Percentiles rank a stretch among this genome's conserved stretches.
Conservation (phyloP, 2,113 vertebrate species). For the Sus scrofa region T2T-Sscrofa CM000814.6:123501001-123501500, state of each 20-base stretch:
- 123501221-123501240: not conserved
- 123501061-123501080: not conserved
- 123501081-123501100: not conserved
- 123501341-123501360: no score
- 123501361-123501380: no score
- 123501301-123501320: no score
- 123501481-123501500: no score
- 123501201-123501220: not conserved
- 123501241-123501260: not conserved
- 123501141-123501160: not conserved
- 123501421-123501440: no score
- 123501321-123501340: no score
- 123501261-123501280: no score
- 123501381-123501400: no score
- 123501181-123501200: not conserved
- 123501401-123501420: no score
- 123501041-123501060: not conserved
- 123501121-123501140: not conserved
- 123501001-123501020: not conserved
- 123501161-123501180: not conserved
- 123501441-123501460: no score
- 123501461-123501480: no score
- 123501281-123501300: no score
- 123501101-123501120: not conserved
- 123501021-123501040: not conserved